Evolutionary conservation across 2,113 vertebrate genomes (phyloP).

Genomic region (Mystacornis crossleyi): DNA sequence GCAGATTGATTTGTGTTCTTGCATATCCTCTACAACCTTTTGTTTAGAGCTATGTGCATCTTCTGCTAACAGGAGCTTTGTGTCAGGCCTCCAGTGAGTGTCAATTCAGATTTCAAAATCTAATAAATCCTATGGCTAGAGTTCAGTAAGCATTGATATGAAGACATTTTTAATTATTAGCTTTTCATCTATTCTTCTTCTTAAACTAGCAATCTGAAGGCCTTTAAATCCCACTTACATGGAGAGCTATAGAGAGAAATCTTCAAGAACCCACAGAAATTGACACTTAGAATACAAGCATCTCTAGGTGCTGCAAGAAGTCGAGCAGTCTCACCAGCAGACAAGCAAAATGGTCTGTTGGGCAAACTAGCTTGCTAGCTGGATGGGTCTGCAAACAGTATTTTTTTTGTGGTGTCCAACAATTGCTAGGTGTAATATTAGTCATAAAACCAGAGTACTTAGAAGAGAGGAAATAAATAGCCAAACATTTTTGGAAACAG

Average conservation of each 20-base stretch:
- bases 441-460: background rate
- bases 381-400: background rate
- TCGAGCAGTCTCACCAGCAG: background rate
- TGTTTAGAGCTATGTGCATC: background rate
- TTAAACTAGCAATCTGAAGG: background rate
- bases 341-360: background rate
- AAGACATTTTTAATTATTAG: background rate
- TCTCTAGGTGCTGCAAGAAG: background rate
- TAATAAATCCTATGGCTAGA: background rate
- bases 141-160: background rate
- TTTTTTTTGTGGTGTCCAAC: background rate
- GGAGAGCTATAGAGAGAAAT: background rate
- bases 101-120: background rate
- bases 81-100: background rate
- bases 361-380: background rate
- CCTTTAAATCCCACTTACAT: background rate
- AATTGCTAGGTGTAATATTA: background rate
- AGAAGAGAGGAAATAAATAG: background rate
- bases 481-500: background rate
- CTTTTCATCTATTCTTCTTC: background rate
- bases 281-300: background rate
- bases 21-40: background rate
- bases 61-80: background rate
- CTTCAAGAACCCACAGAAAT: background rate
- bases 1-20: background rate